Conservation (phyloP, 2,888 invertebrate species). For the Tricholauxania praeusta region DNA sequence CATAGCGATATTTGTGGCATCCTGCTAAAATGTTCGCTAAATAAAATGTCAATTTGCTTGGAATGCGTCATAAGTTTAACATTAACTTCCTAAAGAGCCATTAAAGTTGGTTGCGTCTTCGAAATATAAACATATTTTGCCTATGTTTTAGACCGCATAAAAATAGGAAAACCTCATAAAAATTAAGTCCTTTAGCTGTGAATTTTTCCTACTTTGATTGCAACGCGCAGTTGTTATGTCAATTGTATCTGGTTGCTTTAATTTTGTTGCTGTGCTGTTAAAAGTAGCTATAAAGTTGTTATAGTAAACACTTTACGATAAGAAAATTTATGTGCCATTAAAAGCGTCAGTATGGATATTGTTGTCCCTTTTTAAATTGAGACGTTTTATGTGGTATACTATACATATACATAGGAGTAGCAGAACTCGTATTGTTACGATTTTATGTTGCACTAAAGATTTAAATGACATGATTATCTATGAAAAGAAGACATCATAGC, state of each 20-base stretch:
- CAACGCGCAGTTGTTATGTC: too few relatives aligned
- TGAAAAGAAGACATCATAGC: too few relatives aligned
- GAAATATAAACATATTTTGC: too few relatives aligned
- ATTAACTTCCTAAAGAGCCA: background rate
- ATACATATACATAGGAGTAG: background rate
- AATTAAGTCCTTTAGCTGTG: background rate
- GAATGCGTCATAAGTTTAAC: conserved; percentile 29
- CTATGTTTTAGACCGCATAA: too few relatives aligned
- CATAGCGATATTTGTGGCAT: too few relatives aligned
- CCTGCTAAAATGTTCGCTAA: background rate
- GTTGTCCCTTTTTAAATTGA: background rate
- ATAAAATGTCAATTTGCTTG: conserved; percentile 30
- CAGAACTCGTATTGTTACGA: too few relatives aligned
- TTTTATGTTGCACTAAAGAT: too few relatives aligned
- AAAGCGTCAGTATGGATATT: background rate
- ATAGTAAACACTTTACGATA: conserved; percentile 11
- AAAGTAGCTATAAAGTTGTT: conserved; percentile 11
- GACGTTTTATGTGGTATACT: background rate
- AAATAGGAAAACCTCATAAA: background rate
- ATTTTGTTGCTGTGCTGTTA: background rate
- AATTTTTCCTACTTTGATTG: too few relatives aligned
- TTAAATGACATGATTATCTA: too few relatives aligned
- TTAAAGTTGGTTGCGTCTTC: too few relatives aligned
- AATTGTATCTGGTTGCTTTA: too few relatives aligned
- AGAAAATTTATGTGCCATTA: conserved; percentile 13